A percentile compares a stretch with the other conserved stretches of the same genome.
These are phyloP conservation scores for Gandaritis pyraliata DNA, from an alignment of 2,888 invertebrate genomes.

Conservation along the genomic window DNA sequence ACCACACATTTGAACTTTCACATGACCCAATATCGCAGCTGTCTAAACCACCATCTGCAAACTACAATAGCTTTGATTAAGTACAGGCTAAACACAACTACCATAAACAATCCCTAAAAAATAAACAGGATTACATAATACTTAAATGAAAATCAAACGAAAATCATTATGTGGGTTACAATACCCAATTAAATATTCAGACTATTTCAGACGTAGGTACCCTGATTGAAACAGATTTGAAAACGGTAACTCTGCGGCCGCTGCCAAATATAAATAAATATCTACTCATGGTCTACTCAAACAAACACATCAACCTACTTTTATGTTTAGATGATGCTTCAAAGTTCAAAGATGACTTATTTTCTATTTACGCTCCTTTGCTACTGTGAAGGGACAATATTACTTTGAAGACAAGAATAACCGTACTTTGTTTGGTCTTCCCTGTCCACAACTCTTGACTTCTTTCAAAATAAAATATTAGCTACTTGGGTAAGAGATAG, in stretches of 20 bases:
- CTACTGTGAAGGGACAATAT: slow-evolving; percentile 32
- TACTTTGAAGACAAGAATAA: slow-evolving; percentile 32
- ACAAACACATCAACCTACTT: slow-evolving; percentile 69
- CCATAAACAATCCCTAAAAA: slow-evolving; percentile 27
- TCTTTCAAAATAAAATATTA: not conserved
- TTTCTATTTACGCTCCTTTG: slow-evolving; percentile 45
- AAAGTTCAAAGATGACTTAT: slow-evolving; percentile 56
- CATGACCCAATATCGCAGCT: slow-evolving; percentile 65
- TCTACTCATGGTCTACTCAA: slow-evolving; percentile 64
- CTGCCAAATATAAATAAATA: slow-evolving; percentile 73
- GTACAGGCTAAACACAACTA: slow-evolving; percentile 26
- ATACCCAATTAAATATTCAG: slow-evolving; percentile 46
- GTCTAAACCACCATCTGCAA: slow-evolving; percentile 49
- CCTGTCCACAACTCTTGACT: slow-evolving; percentile 8
- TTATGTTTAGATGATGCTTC: slow-evolving; percentile 62
- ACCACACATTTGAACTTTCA: slow-evolving; percentile 59
- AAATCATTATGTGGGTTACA: slow-evolving; percentile 46
- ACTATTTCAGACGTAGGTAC: slow-evolving; percentile 29
- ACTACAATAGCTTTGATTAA: slow-evolving; percentile 33
- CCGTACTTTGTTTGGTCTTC: slow-evolving; percentile 25
- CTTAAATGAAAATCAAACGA: slow-evolving; percentile 43
- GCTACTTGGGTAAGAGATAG: not conserved
- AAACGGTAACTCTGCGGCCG: slow-evolving; percentile 52
- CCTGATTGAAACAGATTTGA: slow-evolving; percentile 52
- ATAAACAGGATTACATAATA: slow-evolving; percentile 33